Base-by-base conservation (phyloP, 2,113 vertebrate species). In the Chaetops frenatus region DNA sequence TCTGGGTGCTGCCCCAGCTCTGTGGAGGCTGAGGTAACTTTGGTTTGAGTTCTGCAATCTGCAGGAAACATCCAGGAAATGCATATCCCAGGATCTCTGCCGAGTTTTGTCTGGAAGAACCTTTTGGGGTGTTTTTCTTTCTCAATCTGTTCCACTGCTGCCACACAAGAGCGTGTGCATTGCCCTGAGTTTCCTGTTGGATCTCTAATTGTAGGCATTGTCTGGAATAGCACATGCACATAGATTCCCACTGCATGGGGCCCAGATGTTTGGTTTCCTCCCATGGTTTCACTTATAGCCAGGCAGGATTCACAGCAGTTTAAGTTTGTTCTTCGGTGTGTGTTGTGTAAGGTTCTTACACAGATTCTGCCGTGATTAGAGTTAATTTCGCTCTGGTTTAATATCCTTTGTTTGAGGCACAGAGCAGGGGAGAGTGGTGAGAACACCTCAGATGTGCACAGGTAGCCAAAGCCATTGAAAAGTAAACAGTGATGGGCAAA, bases 81-180 rank as follows among this genome's bases (percentile, higher is more conserved):
- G 15, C 23, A 3, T 35, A 7, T 61, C 42, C 36, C 29, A 8
- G 31, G 17, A 23, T 28, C 4, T 76, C n/a, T 33, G 36, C 28
- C 0, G 3, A 16, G 6, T 11, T 71, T 53, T 50, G 27, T 31
- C 29, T 70, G 67, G 58, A 77, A 54, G 24, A 66, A 48, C 25
- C 18, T 65, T 45, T 12, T 20, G n/a, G 38, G 28, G 22, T 65
- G 9, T 15, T 64, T 51, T 53, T 48, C 3, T 25, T 29, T 17
- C 62, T 65, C 31, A 6, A 0, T 56, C 29, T 66, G 50, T 76
- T 57, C 11, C 5, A 0, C 44, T 28, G 2, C 35, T 72, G 45
- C 3, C 9, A 15, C 0, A 0, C 47, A 9, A 5, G 5, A 28
- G 15, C 0, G 0, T 0, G 0, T 57, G 61, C 38, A 0, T 47